Percentiles rank a stretch among this genome's conserved stretches.
Evolutionary conservation across 2,113 vertebrate species (phyloP).

Genomic region (Erythrolamprus reginae): DNA sequence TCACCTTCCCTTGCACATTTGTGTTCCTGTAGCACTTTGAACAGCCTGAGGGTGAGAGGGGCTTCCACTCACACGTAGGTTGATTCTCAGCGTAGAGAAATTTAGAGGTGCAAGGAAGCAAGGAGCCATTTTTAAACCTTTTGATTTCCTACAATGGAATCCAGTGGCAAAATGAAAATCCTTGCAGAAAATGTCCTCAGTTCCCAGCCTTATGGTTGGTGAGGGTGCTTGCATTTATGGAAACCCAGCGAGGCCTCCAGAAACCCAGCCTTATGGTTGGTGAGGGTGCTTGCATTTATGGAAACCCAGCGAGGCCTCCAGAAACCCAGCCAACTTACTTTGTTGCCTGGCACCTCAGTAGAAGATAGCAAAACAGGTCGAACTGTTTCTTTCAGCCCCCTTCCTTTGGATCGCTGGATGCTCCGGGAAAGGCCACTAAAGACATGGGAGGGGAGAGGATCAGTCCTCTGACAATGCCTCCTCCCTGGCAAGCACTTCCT

Average conservation of each 20-base stretch:
- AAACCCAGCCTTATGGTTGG: not conserved
- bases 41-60: not conserved
- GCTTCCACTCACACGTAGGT: not conserved
- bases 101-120: not conserved
- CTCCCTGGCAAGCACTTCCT: not conserved
- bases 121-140: not conserved
- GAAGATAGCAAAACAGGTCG: conserved; percentile 71
- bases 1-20: not conserved
- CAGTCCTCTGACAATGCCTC: conserved; percentile 1
- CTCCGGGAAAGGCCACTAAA: conserved; percentile 71
- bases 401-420: conserved; percentile 58
- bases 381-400: conserved; percentile 67
- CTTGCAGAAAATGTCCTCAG: not conserved
- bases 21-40: not conserved
- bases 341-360: conserved; percentile 57
- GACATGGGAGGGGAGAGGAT: not conserved
- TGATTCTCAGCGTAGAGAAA: not conserved
- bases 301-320: not conserved
- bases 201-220: not conserved
- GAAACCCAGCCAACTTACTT: conserved; percentile 56
- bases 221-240: not conserved
- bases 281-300: not conserved
- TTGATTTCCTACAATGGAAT: not conserved
- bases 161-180: not conserved
- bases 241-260: not conserved